Evolutionary conservation across 2,888 invertebrate species (phyloP).

Genomic region (Fragum sueziense): DNA sequence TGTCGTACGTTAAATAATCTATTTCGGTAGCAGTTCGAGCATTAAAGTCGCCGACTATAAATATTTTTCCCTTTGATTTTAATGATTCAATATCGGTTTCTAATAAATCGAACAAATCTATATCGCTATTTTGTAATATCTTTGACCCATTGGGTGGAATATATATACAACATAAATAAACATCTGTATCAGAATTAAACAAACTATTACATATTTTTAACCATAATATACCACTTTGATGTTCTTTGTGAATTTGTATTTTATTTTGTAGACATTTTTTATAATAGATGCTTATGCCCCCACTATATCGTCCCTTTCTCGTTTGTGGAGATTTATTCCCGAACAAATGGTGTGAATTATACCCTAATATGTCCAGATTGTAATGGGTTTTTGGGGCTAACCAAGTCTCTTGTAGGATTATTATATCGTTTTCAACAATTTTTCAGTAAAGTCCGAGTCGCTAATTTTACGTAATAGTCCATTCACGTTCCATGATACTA

Average conservation of each 20-base stretch:
- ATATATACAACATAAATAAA: neutral
- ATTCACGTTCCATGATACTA: neutral
- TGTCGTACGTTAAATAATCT: neutral
- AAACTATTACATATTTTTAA: neutral
- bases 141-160: neutral
- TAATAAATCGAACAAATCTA: neutral
- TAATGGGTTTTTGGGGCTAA: neutral
- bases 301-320: neutral
- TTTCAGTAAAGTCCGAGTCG: neutral
- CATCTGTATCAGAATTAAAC: neutral
- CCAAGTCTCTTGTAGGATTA: neutral
- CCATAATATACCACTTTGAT: neutral
- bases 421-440: neutral
- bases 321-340: neutral
- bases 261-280: neutral
- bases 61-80: neutral
- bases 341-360: neutral
- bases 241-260: neutral
- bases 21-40: neutral
- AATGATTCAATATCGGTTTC: neutral
- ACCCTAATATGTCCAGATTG: neutral
- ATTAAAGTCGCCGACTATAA: neutral
- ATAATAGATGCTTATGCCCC: neutral
- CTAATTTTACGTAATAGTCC: neutral
- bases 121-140: neutral